phyloP scores from a whole-genome alignment of 2,888 invertebrate genomes.

The Agrotis segetum region DNA sequence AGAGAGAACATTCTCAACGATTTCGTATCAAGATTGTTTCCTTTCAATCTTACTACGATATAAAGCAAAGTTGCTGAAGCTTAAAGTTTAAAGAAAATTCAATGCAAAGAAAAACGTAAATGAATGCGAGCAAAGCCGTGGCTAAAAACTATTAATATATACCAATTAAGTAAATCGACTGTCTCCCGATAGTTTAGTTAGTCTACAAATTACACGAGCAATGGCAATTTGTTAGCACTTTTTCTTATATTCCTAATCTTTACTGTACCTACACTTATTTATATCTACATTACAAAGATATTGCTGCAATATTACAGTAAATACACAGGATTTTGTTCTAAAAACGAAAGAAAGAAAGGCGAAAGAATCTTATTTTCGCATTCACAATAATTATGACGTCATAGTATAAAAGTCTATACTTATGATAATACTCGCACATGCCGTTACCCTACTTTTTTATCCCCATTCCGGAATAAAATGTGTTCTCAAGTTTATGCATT shows the following conservation, averaged over 20 bases:
- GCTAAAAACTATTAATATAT: background rate
- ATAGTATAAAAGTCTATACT: constrained; percentile 5
- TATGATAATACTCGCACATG: constrained; percentile 10
- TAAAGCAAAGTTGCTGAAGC: too few relatives aligned
- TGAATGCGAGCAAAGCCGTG: too few relatives aligned
- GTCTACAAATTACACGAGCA: background rate
- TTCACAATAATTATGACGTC: constrained; percentile 3
- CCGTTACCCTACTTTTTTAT: constrained; percentile 24
- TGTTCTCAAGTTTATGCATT: constrained; percentile 32
- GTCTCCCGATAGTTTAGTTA: background rate
- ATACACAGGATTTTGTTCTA: background rate
- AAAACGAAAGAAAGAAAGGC: too few relatives aligned
- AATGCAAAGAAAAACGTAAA: too few relatives aligned
- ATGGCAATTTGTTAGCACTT: background rate
- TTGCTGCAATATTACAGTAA: background rate
- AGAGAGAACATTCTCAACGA: too few relatives aligned
- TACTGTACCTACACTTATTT: too few relatives aligned
- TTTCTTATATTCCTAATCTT: background rate
- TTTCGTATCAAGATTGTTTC: too few relatives aligned
- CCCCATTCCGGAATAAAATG: constrained; percentile 16
- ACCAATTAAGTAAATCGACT: background rate
- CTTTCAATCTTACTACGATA: too few relatives aligned
- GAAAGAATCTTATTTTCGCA: background rate
- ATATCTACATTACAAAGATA: too few relatives aligned
- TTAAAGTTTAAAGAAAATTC: too few relatives aligned